A percentile compares a stretch with the other conserved stretches of the same genome.
These are phyloP conservation scores for Calypte anna DNA, from an alignment of 2,113 vertebrate species.

Conservation along the genomic window DNA sequence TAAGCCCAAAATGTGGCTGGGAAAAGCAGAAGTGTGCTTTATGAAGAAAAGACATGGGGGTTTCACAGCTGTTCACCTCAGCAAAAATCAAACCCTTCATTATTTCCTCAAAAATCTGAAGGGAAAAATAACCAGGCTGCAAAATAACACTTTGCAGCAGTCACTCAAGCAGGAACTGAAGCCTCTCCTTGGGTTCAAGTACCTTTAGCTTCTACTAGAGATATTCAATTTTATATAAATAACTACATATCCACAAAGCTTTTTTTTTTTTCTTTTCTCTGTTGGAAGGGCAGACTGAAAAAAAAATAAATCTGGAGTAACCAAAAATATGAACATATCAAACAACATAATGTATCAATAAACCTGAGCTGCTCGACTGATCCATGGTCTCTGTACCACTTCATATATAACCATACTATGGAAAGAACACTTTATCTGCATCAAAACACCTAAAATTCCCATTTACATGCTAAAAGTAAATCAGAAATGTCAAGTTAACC, in stretches of 20 bases:
- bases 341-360: fast-evolving
- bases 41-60: not conserved
- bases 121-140: not conserved
- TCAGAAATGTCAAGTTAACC: not conserved
- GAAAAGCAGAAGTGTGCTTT: not conserved
- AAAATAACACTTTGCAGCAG: not conserved
- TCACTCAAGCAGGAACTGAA: not conserved
- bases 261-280: not conserved
- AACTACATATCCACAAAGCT: not conserved
- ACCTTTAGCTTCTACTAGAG: not conserved
- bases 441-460: not conserved
- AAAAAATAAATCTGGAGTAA: not conserved
- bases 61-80: not conserved
- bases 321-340: not conserved
- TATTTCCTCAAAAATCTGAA: not conserved
- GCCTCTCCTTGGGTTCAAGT: not conserved
- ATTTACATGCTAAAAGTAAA: not conserved
- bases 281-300: not conserved
- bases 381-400: not conserved
- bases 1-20: not conserved
- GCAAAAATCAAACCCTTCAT: not conserved
- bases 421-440: not conserved
- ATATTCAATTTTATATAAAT: not conserved
- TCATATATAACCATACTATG: not conserved
- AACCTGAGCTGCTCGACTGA: not conserved